Evolutionary conservation across 2,888 invertebrate genomes (phyloP).

Genomic region (Meteorus colon): DNA sequence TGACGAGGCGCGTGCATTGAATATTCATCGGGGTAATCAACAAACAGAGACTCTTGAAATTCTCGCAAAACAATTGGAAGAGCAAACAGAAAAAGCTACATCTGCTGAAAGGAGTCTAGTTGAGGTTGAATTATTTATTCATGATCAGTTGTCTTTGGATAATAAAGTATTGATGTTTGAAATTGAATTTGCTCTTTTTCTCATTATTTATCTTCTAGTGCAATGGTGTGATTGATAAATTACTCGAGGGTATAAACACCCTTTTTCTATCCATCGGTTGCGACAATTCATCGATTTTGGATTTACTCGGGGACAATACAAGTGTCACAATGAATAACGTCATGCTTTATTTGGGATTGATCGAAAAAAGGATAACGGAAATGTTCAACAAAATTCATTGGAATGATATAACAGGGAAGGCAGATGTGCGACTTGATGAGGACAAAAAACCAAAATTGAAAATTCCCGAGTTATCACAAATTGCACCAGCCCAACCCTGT

Average conservation of each 20-base stretch:
- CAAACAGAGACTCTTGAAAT: conserved; percentile 78
- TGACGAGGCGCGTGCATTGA: conserved; percentile 78
- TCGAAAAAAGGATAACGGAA: conserved; percentile 84
- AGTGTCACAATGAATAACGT: conserved; percentile 85
- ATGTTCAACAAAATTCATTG: conserved; percentile 77
- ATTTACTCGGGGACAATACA: conserved; percentile 82
- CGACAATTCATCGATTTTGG: conserved; percentile 82
- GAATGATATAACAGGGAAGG: conserved; percentile 64
- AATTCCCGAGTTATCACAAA: conserved; percentile 66
- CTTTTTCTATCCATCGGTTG: conserved; percentile 80
- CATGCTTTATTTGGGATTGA: conserved; percentile 85
- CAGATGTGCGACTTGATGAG: conserved; percentile 65
- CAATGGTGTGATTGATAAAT: conserved; percentile 67
- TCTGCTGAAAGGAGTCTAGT: conserved; percentile 70
- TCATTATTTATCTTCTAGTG: conserved; percentile 58
- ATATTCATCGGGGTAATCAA: conserved; percentile 76
- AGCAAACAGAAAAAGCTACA: conserved; percentile 71
- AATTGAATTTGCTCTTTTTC: conserved; percentile 7
- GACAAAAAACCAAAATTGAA: conserved; percentile 65
- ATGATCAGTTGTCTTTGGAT: not conserved
- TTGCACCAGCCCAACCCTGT: conserved; percentile 75
- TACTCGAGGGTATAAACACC: conserved; percentile 74
- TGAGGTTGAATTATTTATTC: conserved; percentile 56
- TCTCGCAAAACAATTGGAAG: conserved; percentile 75
- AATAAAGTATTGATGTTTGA: not conserved